These are phyloP conservation scores for Poeciliopsis occidentalis DNA, from an alignment of 2,113 vertebrate species.

Conservation along the genomic window DNA sequence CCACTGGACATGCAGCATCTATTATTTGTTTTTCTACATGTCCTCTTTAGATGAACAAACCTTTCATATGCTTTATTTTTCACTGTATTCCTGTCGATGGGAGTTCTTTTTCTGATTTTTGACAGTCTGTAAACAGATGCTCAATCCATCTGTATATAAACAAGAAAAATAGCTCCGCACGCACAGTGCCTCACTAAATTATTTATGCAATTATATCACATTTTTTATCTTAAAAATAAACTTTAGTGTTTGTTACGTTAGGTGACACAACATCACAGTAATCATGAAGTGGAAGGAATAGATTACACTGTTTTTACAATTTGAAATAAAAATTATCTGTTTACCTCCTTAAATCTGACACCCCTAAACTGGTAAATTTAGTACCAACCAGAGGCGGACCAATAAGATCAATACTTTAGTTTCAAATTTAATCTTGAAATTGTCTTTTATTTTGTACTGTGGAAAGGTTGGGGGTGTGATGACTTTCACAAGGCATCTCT, in stretches of 20 bases:
- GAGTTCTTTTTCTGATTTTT: slow-evolving; percentile 19
- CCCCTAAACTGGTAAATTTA: too few relatives aligned
- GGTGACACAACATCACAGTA: not conserved
- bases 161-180: slow-evolving; percentile 21
- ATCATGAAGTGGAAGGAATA: not conserved
- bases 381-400: too few relatives aligned
- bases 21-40: slow-evolving; percentile 36
- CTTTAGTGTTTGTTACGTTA: not conserved
- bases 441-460: not conserved
- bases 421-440: too few relatives aligned
- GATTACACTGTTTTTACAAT: not conserved
- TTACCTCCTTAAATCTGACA: not conserved
- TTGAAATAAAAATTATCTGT: not conserved
- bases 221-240: not conserved
- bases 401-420: too few relatives aligned
- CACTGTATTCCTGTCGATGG: slow-evolving; percentile 30
- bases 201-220: not conserved
- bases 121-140: slow-evolving; percentile 16
- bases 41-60: slow-evolving; percentile 30
- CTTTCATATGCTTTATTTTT: slow-evolving; percentile 32
- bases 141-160: not conserved
- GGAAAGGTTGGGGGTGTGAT: not conserved
- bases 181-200: not conserved
- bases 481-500: not conserved
- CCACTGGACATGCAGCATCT: slow-evolving; percentile 44